A percentile compares a stretch with the other conserved stretches of the same genome.
Evolutionary conservation across 2,113 vertebrate genomes (phyloP).

Genomic region (Saccopteryx leptura): DNA sequence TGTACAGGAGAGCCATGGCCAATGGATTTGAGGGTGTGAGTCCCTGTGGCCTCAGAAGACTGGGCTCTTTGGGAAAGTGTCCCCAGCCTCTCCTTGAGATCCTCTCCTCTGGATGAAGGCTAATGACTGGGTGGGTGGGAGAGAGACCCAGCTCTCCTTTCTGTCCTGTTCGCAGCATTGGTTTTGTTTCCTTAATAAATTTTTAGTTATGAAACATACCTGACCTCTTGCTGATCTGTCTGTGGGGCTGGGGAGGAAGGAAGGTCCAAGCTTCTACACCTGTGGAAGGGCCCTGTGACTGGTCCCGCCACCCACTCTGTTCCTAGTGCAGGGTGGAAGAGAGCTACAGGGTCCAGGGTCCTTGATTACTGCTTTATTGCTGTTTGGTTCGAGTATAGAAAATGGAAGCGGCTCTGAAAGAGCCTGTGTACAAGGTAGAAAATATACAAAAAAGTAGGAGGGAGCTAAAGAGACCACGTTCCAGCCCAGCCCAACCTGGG

Average conservation of each 20-base stretch:
- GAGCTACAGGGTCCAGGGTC: conserved; percentile 68
- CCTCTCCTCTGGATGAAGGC: conserved; percentile 20
- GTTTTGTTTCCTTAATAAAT: conserved; percentile 88
- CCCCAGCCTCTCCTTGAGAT: background rate
- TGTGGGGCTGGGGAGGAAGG: background rate
- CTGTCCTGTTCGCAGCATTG: conserved; percentile 67
- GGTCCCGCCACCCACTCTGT: background rate
- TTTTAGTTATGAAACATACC: conserved; percentile 87
- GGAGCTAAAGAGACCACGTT: conserved; percentile 77
- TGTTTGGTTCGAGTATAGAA: conserved; percentile 87
- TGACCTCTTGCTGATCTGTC: conserved; percentile 4
- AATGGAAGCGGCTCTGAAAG: conserved; percentile 84
- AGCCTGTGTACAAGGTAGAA: conserved; percentile 85
- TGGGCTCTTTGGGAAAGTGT: background rate
- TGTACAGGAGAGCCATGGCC: background rate
- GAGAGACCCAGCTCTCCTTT: conserved; percentile 46
- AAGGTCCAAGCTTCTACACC: background rate
- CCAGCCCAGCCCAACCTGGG: conserved; percentile 76
- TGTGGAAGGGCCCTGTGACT: accelerated
- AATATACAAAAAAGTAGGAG: conserved; percentile 82
- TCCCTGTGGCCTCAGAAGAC: conserved; percentile 26
- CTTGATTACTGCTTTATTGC: conserved; percentile 86
- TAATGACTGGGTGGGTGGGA: conserved; percentile 31
- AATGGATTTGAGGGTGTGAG: background rate
- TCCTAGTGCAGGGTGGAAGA: conserved; percentile 54